These are phyloP conservation scores for Drosophila mulleri DNA, from an alignment of 2,888 invertebrate species.

Conservation along the genomic window DNA sequence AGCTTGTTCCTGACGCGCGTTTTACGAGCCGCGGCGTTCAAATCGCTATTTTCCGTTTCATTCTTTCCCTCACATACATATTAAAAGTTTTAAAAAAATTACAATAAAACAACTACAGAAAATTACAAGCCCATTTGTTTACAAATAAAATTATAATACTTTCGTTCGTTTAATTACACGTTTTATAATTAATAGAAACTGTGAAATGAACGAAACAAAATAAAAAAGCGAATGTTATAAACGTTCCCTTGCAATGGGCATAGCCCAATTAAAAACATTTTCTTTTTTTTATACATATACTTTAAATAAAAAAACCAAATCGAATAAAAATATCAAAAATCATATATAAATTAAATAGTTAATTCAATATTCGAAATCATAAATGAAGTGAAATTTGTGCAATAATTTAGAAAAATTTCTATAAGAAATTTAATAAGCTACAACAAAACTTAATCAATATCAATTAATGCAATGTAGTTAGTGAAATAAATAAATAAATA, in stretches of 20 bases:
- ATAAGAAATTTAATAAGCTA: conserved; percentile 66
- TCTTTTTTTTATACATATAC: conserved; percentile 47
- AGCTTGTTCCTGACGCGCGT: conserved; percentile 84
- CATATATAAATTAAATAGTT: neutral
- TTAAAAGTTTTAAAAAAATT: conserved; percentile 51
- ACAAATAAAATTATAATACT: neutral
- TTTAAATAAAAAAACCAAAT: conserved; percentile 30
- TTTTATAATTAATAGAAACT: neutral
- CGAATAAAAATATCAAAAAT: conserved; percentile 2
- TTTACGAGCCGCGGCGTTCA: conserved; percentile 63
- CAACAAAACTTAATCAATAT: conserved; percentile 28
- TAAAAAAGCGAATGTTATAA: conserved; percentile 35
- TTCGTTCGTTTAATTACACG: conserved; percentile 19
- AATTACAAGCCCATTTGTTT: neutral
- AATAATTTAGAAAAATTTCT: conserved; percentile 67
- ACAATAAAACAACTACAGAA: conserved; percentile 8
- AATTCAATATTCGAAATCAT: conserved; percentile 8
- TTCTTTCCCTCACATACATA: conserved; percentile 50
- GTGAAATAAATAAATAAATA: conserved; percentile 35
- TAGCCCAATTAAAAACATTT: conserved; percentile 64
- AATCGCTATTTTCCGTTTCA: conserved; percentile 70
- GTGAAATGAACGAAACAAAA: conserved; percentile 39
- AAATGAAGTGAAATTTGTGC: conserved; percentile 56
- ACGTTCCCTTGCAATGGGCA: conserved; percentile 59
- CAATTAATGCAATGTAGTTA: conserved; percentile 46